These are phyloP conservation scores for Carollia perspicillata DNA, from an alignment of 2,113 vertebrate genomes.

Conservation along the genomic window DNA sequence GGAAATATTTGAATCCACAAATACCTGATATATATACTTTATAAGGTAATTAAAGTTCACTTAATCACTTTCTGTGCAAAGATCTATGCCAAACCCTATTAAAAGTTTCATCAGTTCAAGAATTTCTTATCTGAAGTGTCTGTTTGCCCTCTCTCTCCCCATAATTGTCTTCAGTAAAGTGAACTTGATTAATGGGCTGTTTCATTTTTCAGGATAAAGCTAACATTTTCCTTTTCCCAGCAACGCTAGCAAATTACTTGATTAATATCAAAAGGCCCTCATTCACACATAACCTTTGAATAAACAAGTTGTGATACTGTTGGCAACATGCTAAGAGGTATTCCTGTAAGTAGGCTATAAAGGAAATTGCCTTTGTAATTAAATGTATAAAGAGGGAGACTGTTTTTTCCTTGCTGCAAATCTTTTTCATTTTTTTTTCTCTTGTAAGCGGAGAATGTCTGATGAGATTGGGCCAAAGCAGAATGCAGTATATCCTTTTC, in stretches of 20 bases:
- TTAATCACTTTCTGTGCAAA: conserved; percentile 2
- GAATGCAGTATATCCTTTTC: not conserved
- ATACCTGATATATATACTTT: conserved; percentile 1
- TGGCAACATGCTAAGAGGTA: conserved; percentile 62
- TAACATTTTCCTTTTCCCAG: conserved; percentile 70
- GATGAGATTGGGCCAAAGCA: conserved; percentile 21
- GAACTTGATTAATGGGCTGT: conserved; percentile 68
- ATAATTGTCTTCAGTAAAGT: conserved; percentile 40
- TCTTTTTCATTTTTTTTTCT: not conserved
- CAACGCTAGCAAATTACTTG: conserved; percentile 55
- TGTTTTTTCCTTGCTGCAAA: conserved; percentile 30
- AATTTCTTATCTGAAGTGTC: conserved; percentile 55
- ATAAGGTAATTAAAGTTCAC: conserved; percentile 47
- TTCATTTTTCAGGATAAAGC: conserved; percentile 65
- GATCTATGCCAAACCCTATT: conserved; percentile 36
- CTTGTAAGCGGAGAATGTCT: conserved; percentile 19
- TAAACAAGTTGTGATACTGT: conserved; percentile 72
- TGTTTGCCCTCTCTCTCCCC: conserved; percentile 22
- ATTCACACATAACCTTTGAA: conserved; percentile 72
- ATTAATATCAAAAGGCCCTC: conserved; percentile 73
- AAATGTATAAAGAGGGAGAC: conserved; percentile 39
- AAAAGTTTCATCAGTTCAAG: conserved; percentile 20
- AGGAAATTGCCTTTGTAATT: conserved; percentile 76
- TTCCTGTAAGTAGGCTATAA: conserved; percentile 72
- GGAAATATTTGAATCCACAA: not conserved